phyloP scores from a whole-genome alignment of 2,113 vertebrate species.

The Pteruthius melanotis region DNA sequence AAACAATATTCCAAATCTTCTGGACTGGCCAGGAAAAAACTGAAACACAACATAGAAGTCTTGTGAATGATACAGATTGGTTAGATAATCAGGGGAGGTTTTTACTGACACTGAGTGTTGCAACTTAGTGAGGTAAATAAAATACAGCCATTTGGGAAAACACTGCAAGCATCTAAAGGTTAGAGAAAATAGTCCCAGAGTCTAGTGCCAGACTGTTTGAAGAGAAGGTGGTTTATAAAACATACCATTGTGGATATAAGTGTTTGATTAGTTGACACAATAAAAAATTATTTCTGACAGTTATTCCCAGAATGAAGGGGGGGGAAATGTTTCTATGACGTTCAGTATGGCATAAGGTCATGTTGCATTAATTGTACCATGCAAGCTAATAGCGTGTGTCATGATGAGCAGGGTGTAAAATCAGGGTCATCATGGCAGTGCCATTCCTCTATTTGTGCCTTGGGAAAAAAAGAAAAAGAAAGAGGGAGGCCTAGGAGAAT shows the following conservation, averaged over 20 bases:
- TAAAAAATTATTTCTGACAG: constrained; percentile 4
- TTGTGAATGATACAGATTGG: background rate
- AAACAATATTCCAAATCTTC: background rate
- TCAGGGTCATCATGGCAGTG: background rate
- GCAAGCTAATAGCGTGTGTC: background rate
- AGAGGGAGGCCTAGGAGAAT: rapidly evolving
- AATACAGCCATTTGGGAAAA: background rate
- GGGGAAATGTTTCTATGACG: background rate
- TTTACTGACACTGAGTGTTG: background rate
- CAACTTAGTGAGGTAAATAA: background rate
- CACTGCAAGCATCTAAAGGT: background rate
- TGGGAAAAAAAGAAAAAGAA: background rate
- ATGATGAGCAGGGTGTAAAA: background rate
- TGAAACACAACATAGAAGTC: background rate
- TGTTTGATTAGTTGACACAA: background rate
- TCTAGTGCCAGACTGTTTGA: background rate
- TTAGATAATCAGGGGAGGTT: background rate
- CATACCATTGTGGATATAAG: background rate
- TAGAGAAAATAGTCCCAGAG: background rate
- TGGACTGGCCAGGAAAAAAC: background rate
- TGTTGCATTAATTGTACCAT: background rate
- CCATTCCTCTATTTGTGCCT: background rate
- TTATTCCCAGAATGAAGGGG: background rate
- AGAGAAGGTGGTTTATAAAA: background rate
- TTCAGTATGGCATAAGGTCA: background rate